phyloP scores from a whole-genome alignment of 2,113 vertebrate species.

The Crotalus viridis region DNA sequence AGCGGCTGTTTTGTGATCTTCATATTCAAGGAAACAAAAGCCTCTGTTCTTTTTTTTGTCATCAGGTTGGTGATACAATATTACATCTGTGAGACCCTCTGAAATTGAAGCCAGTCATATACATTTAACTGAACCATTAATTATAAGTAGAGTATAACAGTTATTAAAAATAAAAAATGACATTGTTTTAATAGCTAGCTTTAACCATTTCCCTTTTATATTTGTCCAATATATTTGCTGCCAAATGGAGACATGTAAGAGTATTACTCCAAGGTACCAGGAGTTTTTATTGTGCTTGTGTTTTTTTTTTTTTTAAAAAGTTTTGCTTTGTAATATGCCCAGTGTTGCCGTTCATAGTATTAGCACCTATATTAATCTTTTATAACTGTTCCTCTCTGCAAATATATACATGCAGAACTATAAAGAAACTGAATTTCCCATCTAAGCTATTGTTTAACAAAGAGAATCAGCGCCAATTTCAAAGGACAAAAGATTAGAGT shows the following conservation, averaged over 20 bases:
- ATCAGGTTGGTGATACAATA: constrained; percentile 95
- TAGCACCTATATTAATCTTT: too few species aligned
- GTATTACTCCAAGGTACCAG: background rate
- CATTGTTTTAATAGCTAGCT: background rate
- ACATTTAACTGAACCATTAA: constrained; percentile 28
- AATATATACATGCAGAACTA: background rate
- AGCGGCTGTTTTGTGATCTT: constrained; percentile 97
- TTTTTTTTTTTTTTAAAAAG: too few species aligned
- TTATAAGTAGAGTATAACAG: background rate
- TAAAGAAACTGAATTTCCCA: background rate
- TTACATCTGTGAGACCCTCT: constrained; percentile 98
- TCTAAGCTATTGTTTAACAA: background rate
- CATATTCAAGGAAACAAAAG: constrained; percentile 98
- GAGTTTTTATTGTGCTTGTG: too few species aligned
- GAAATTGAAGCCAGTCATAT: constrained; percentile 58
- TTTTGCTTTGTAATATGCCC: too few species aligned
- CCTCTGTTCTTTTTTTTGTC: constrained; percentile 98
- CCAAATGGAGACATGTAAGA: background rate
- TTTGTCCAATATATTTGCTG: background rate
- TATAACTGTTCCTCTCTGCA: background rate
- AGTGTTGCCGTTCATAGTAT: too few species aligned
- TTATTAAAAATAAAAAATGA: background rate
- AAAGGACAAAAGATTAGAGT: background rate
- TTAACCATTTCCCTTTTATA: background rate
- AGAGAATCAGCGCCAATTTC: background rate